Base-by-base conservation (phyloP, 2,113 vertebrate species). In the Microtus ochrogaster region DNA sequence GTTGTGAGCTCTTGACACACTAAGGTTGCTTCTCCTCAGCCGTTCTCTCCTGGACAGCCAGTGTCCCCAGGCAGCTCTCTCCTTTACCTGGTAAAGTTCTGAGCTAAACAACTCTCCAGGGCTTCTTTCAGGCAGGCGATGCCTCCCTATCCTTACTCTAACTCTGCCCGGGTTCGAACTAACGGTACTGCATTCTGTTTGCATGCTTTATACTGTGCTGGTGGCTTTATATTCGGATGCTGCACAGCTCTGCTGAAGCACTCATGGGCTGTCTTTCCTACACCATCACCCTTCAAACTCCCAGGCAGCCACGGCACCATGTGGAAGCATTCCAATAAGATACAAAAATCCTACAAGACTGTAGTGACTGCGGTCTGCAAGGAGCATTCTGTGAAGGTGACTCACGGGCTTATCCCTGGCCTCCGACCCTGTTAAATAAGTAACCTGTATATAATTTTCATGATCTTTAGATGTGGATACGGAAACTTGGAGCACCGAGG, bases 291-390 rank as follows among this genome's bases (percentile, higher is more conserved):
- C 2, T 16, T 44, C 26, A 55, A 17, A 30, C 36, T 39, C 22
- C 61, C 28, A 21, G 49, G 6, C 13, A 61, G 55, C 36, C 63
- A 68, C 1, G 52, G 88, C 4, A 36, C 10, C 21, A 49, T 0
- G 13, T 22, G 47, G 41, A n/a, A 86, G 24, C 14, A 16, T 30
- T n/a, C 44, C 14, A 61, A 76, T 0, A 21, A 55, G 10, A 33
- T 30, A 2, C 11, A 0, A 11, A 1, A 55, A 26, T 19, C 22
- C 24, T 30, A 21, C 13, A 55, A 19, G 49, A 58, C 58, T 58
- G 58, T 0, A 13, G 26, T 1, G 6, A 33, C 19, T 2, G 0
- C 14, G n/a, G 30, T 58, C 55, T 12, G 5, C 4, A 30, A 44
- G 49, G n/a, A 81, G 11, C 47, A 55, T 5, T 7, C 10, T 66